phyloP scores from a whole-genome alignment of 2,797 vertebrate species.

The Girardinus metallicus region DNA sequence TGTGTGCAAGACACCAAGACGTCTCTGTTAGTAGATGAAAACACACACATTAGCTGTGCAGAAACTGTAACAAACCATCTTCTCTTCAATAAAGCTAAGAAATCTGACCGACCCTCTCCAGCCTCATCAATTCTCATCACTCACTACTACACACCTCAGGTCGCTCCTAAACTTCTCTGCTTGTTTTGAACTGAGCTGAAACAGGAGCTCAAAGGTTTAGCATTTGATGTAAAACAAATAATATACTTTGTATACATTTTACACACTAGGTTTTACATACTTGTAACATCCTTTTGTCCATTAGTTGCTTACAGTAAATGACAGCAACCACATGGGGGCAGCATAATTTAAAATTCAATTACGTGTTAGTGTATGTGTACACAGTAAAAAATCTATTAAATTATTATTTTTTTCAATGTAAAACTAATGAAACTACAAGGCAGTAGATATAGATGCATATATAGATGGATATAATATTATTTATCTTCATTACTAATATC shows the following conservation, averaged over 20 bases:
- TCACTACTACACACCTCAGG: neutral
- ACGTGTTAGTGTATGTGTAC: no score
- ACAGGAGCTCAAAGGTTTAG: neutral
- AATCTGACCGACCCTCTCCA: constrained; percentile 1
- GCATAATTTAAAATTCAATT: neutral
- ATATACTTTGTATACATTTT: neutral
- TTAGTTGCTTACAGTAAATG: neutral
- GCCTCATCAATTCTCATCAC: neutral
- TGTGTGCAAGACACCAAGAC: constrained; percentile 14
- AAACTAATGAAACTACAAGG: no score
- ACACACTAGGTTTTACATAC: neutral
- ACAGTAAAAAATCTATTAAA: no score
- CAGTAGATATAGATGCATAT: no score
- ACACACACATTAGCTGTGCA: constrained; percentile 51
- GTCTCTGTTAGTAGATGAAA: constrained; percentile 57
- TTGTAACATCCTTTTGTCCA: neutral
- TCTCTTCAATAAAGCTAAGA: constrained; percentile 68
- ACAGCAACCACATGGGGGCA: constrained; percentile 18
- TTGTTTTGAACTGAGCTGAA: neutral
- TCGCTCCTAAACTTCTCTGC: neutral
- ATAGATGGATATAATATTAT: no score
- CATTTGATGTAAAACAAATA: neutral
- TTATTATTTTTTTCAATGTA: no score
- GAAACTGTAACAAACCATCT: constrained; percentile 60
- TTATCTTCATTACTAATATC: no score